These are phyloP conservation scores for Conomelus anceps DNA, from an alignment of 2,888 invertebrate species.

Conservation along the genomic window DNA sequence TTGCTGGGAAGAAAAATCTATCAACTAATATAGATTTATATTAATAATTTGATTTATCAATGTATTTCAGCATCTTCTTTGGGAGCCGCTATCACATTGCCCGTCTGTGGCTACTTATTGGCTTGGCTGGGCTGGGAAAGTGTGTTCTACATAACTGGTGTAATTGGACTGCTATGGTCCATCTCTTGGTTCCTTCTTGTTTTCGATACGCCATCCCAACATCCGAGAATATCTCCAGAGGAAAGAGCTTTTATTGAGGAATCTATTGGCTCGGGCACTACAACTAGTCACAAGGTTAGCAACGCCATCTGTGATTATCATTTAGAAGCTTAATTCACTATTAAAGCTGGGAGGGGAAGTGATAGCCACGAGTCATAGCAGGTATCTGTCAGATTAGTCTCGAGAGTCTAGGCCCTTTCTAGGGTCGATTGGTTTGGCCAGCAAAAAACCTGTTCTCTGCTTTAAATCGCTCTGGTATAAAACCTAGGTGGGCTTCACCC, in stretches of 20 bases:
- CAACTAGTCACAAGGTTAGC: constrained; percentile 33
- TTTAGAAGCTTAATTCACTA: too few species aligned
- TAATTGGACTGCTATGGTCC: constrained; percentile 72
- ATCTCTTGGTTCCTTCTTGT: constrained; percentile 72
- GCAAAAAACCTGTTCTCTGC: too few species aligned
- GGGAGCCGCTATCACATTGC: constrained; percentile 87
- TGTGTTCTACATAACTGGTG: constrained; percentile 80
- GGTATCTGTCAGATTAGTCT: too few species aligned
- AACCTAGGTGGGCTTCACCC: too few species aligned
- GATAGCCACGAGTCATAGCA: too few species aligned
- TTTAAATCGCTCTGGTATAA: too few species aligned
- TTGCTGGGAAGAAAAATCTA: neutral
- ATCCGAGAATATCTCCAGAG: constrained; percentile 69
- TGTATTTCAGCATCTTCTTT: constrained; percentile 67
- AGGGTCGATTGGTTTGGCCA: too few species aligned
- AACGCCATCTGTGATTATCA: too few species aligned
- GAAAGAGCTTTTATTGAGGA: constrained; percentile 67
- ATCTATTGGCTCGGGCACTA: constrained; percentile 55
- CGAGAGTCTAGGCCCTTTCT: too few species aligned
- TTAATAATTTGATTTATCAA: too few species aligned
- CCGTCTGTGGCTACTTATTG: constrained; percentile 75
- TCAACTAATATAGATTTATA: neutral
- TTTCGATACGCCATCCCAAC: constrained; percentile 72
- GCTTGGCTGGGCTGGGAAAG: constrained; percentile 79
- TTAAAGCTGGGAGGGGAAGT: too few species aligned